phyloP scores from a whole-genome alignment of 92 coral and sea anemone genomes.

The Porites divaricata region DNA sequence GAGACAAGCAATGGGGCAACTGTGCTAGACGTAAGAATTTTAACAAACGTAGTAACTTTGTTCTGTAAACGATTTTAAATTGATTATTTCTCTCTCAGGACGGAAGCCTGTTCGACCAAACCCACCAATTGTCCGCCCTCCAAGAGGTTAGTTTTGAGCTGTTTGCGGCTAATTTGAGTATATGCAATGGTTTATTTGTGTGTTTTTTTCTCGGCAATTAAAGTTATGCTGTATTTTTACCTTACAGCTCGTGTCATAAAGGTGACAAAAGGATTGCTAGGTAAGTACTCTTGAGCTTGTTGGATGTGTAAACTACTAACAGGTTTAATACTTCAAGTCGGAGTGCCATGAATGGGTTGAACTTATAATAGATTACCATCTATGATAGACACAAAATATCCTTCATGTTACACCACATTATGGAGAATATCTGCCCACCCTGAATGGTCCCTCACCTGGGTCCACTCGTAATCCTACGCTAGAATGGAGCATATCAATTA shows the following conservation, averaged over 20 bases:
- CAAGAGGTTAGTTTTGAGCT: constrained; percentile 14
- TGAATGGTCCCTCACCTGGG: too few species aligned
- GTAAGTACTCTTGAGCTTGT: not conserved
- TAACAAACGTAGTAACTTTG: not conserved
- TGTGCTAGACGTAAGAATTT: constrained; percentile 16
- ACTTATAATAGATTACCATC: too few species aligned
- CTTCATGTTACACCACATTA: too few species aligned
- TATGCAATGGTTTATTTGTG: not conserved
- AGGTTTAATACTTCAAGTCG: too few species aligned
- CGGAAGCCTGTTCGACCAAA: constrained; percentile 26
- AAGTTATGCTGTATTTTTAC: not conserved
- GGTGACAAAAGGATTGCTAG: constrained; percentile 10
- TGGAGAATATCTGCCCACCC: too few species aligned
- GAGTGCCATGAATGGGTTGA: too few species aligned
- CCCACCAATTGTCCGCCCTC: constrained; percentile 31
- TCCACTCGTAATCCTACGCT: too few species aligned
- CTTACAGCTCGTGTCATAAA: constrained; percentile 14
- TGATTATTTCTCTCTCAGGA: not conserved
- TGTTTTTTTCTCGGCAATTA: not conserved
- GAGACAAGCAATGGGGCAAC: constrained; percentile 45
- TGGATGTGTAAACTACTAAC: not conserved
- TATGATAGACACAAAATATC: too few species aligned
- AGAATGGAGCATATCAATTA: too few species aligned
- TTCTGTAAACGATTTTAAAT: not conserved
- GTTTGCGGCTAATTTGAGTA: not conserved